phyloP scores from a whole-genome alignment of 1,140 invertebrate species.

The Cydia pomonella region DNA sequence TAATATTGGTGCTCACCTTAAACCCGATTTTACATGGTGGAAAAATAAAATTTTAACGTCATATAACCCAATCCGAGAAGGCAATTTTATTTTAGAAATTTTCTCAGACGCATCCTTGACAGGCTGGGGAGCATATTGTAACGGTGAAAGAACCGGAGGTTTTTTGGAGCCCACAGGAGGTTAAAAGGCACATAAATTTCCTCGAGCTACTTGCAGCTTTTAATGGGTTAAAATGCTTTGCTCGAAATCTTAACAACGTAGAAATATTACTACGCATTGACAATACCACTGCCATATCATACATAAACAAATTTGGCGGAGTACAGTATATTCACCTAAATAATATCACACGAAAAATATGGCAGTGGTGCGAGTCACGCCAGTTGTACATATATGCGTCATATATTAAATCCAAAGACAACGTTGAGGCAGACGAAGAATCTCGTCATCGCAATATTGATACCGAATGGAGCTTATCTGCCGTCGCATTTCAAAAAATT shows the following conservation, averaged over 20 bases:
- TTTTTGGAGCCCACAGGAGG: constrained; percentile 4
- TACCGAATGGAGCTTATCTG: constrained; percentile 33
- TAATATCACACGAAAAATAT: constrained; percentile 17
- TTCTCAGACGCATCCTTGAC: constrained; percentile 35
- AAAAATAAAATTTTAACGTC: background rate
- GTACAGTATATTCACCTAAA: constrained; percentile 12
- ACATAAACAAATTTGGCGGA: constrained; percentile 31
- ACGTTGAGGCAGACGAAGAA: constrained; percentile 33
- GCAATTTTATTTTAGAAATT: constrained; percentile 21
- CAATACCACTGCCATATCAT: constrained; percentile 34
- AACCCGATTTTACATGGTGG: constrained; percentile 32
- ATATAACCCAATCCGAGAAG: constrained; percentile 16
- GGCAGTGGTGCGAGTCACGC: constrained; percentile 34
- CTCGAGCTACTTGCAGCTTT: constrained; percentile 31
- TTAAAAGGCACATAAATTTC: constrained; percentile 23
- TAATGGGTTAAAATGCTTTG: constrained; percentile 27
- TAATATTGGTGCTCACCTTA: background rate
- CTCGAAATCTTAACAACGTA: constrained; percentile 5
- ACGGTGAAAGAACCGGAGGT: constrained; percentile 13
- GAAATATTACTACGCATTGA: constrained; percentile 42
- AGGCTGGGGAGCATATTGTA: constrained; percentile 35
- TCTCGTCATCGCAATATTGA: constrained; percentile 32
- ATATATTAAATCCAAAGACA: constrained; percentile 36
- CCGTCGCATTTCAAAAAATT: constrained; percentile 21
- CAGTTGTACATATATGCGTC: constrained; percentile 30